Base-by-base conservation (phyloP, 1,140 invertebrate species). In the Drosophila micromelanica region DNA sequence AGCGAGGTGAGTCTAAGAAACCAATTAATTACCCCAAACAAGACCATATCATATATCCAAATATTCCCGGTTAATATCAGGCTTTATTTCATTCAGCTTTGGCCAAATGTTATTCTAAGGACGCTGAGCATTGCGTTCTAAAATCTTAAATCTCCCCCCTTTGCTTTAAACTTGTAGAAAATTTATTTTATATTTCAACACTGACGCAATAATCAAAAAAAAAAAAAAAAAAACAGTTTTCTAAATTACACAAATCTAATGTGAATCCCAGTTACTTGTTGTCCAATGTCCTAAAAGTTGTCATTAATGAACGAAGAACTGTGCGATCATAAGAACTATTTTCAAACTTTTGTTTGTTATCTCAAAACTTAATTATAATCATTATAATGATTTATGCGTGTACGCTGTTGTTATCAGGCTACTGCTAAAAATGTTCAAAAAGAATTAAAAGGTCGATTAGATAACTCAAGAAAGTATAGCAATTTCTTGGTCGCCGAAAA, bases 1-100 rank as follows among this genome's bases (percentile, higher is more conserved):
- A 80, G 64, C 86, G 42, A 90, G 86, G 86, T 90, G 64, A 90
- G 86, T 82, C 23, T 12, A 42, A 40, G 8, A 30, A 35, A n/a
- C n/a, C 9, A 60, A 5, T 13, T 43, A 5, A 68, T 37, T 23
- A 45, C n/a, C 23, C 11, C 5, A 9, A 37, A 48, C 8, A 15
- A 9, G 27, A 40, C 4, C 35, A 27, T 57, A 49, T 13, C 38
- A 65, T 20, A 13, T 38, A 30, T 13, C 27, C 27, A 4, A 2
- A 11, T 27, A 55, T 51, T 9, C 12, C 52, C 9, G 37, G n/a
- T 17, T 11, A n/a, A 30, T 15, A 51, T 76, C 5, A 17, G 17
- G 17, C 17, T 17, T 17, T 17, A 17, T 17, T n/a, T n/a, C n/a
- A n/a, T n/a, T n/a, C n/a, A n/a, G n/a, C n/a, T n/a, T n/a, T n/a